Conservation (phyloP, 2,888 invertebrate genomes). For the Geophilus truncorum region DNA sequence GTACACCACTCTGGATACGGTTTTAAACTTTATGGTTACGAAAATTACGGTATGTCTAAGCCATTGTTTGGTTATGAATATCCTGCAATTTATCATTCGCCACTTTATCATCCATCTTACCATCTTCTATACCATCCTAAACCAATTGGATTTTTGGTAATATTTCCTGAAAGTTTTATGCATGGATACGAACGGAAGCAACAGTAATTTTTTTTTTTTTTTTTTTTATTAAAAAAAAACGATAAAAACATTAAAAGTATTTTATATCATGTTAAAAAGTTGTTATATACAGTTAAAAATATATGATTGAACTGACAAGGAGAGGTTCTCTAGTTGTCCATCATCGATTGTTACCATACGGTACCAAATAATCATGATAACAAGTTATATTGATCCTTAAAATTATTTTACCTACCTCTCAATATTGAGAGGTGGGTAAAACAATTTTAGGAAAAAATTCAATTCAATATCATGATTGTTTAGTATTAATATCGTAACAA, state of each 20-base stretch:
- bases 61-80: no score
- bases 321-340: no score
- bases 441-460: no score
- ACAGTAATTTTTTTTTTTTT: not conserved
- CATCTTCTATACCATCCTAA: not conserved
- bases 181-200: not conserved
- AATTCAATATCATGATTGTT: no score
- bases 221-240: not conserved
- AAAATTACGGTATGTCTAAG: not conserved
- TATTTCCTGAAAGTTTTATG: not conserved
- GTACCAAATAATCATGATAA: no score
- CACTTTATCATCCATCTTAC: not conserved
- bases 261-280: not conserved
- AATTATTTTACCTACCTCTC: no score
- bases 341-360: no score
- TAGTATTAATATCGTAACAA: no score
- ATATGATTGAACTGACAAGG: not conserved
- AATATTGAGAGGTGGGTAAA: no score
- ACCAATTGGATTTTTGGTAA: not conserved
- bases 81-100: no score
- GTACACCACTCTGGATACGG: not conserved
- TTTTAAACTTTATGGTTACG: not conserved
- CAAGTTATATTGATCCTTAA: no score
- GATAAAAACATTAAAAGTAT: not conserved
- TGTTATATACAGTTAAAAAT: not conserved